Base-by-base conservation (phyloP, 2,113 vertebrate species). In the Sebastes fasciatus region DNA sequence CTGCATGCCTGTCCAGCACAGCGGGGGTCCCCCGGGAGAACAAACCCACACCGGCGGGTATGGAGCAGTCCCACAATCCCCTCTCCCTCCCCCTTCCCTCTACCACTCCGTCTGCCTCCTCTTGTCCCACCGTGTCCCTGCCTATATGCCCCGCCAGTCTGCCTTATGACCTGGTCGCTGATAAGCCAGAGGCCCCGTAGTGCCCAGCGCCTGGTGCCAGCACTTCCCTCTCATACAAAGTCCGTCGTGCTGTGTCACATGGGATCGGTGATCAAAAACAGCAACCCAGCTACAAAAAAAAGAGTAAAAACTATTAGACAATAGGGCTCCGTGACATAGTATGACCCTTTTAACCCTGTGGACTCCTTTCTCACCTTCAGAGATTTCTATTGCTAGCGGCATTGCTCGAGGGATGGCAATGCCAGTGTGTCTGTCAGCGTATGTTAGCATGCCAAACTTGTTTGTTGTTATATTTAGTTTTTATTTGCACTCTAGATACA, bases 21-120 rank as follows among this genome's bases (percentile, higher is more conserved):
- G 94, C 93, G 83, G 94, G 94, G 89, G 86, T 88, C 88, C 92
- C 91, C 82, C 71, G 81, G 87, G 91, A 95, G 88, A 94, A 95
- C 93, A 94, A 93, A 93, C 89, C 79, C 85, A 85, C 70, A 81
- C 75, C 16, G 19, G 74, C 68, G 82, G 79, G 82, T 83, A 91
- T 52, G 51, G 46, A 54, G 67, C 77, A 74, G 74, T 85, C 90
- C 90, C 89, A 92, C 90, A 69, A 54, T 87, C 86, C 61, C 75
- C 78, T 68, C 80, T 65, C 66, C 64, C 80, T 62, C 81, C 87
- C 80, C 46, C 23, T 17, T 43, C 74, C 67, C 79, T 65, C 61
- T 76, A 77, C 70, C 21, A 23, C 73, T 82, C 85, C 68, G 87
- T 86, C 87, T 82, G 58, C 79, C 83, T 88, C 72, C 70, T 75